A percentile compares a stretch with the other conserved stretches of the same genome.
phyloP scores from a whole-genome alignment of 2,797 vertebrate species.

The Remorina albescens region DNA sequence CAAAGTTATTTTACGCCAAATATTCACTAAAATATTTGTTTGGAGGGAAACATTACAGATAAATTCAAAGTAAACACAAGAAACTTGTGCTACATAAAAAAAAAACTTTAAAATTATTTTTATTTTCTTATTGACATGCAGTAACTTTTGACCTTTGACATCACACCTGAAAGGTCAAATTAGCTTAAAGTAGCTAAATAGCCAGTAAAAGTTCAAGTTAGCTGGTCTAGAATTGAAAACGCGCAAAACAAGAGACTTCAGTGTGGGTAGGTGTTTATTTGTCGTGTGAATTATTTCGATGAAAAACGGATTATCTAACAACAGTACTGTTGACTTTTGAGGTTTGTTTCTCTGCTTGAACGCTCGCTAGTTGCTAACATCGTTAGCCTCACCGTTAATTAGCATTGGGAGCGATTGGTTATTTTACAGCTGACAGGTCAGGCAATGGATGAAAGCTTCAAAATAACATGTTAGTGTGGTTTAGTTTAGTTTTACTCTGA shows the following conservation, averaged over 20 bases:
- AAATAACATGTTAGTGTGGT: background rate
- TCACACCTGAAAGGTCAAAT: background rate
- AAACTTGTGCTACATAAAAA: no score
- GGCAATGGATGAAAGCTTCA: fast-evolving
- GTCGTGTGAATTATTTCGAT: fast-evolving
- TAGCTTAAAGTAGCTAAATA: background rate
- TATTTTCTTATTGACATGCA: background rate
- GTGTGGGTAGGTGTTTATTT: background rate
- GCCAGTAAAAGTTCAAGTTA: background rate
- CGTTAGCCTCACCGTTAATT: background rate
- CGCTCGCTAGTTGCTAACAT: background rate
- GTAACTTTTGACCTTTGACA: constrained; percentile 22
- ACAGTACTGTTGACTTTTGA: fast-evolving
- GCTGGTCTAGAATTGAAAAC: background rate
- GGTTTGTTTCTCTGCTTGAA: background rate
- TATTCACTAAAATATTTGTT: no score
- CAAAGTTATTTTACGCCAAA: background rate
- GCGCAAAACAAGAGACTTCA: background rate
- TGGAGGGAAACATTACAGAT: background rate
- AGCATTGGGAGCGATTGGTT: no score
- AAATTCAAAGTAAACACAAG: no score
- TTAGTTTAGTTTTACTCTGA: background rate
- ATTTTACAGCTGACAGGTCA: background rate
- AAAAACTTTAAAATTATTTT: background rate
- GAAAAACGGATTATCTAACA: background rate